A percentile compares a stretch with the other conserved stretches of the same genome.
Evolutionary conservation across 30 jellyfish, hydroid and myxozoan species (phyloP).

Genomic region (Aurelia sp.): DNA sequence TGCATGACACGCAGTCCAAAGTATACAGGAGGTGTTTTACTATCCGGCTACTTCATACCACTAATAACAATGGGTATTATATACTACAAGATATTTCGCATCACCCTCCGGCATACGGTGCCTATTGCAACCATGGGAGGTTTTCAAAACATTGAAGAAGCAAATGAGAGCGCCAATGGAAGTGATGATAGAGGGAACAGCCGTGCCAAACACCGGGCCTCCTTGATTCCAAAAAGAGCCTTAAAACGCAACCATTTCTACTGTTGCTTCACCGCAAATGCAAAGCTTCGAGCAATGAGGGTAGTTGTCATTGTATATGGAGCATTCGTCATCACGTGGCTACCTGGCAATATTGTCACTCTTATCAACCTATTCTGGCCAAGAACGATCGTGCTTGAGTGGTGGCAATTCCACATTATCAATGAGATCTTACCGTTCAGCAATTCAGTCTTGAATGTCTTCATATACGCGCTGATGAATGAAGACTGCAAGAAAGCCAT

Average conservation of each 20-base stretch:
- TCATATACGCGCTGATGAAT: slow-evolving; percentile 66
- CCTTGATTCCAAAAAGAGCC: neutral
- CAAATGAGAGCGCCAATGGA: neutral
- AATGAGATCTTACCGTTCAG: slow-evolving; percentile 48
- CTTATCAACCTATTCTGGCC: neutral
- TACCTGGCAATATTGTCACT: slow-evolving; percentile 42
- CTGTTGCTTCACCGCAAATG: slow-evolving; percentile 27
- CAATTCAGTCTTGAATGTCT: slow-evolving; percentile 55
- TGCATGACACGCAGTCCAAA: slow-evolving; percentile 9
- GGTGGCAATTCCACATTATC: slow-evolving; percentile 30
- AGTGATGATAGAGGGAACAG: neutral
- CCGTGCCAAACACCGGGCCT: neutral
- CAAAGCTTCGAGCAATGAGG: slow-evolving; percentile 18
- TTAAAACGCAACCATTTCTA: neutral
- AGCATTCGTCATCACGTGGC: slow-evolving; percentile 60
- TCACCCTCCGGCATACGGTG: slow-evolving; percentile 67
- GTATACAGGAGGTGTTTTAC: slow-evolving; percentile 8
- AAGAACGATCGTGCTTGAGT: neutral
- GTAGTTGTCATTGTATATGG: slow-evolving; percentile 69
- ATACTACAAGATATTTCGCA: slow-evolving; percentile 69
- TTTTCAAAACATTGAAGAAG: neutral
- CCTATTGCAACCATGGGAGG: slow-evolving; percentile 29
- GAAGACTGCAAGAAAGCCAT: neutral
- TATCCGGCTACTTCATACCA: slow-evolving; percentile 65
- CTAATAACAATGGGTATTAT: slow-evolving; percentile 60